These are phyloP conservation scores for Heptranchias perlo DNA, from an alignment of 2,113 vertebrate species.

Conservation along the genomic window DNA sequence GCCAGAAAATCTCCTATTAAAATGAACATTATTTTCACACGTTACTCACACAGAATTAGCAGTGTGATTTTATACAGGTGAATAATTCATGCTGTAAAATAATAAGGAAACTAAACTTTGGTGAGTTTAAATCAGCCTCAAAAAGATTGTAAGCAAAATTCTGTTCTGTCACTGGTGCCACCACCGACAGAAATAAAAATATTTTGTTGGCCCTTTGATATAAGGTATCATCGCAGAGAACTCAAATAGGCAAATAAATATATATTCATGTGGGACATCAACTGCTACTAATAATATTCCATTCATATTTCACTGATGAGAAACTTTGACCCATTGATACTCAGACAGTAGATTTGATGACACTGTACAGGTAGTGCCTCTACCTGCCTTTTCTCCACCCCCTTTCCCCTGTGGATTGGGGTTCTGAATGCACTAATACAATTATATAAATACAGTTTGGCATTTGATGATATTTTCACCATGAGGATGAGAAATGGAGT, in stretches of 20 bases:
- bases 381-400: not conserved
- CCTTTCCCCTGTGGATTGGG: not conserved
- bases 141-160: not conserved
- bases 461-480: not conserved
- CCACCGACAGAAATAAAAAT: not conserved
- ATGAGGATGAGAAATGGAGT: not conserved
- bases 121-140: not conserved
- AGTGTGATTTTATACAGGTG: not conserved
- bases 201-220: not conserved
- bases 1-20: too few relatives aligned
- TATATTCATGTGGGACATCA: not conserved
- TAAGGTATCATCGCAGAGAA: not conserved
- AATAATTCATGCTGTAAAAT: not conserved
- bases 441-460: not conserved
- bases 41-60: too few relatives aligned
- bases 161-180: not conserved
- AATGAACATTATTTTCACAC: too few relatives aligned
- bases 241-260: not conserved
- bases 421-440: not conserved
- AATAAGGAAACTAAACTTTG: not conserved
- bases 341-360: not conserved
- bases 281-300: not conserved
- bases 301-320: not conserved
- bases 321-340: not conserved
- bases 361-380: too few relatives aligned